A percentile compares a stretch with the other conserved stretches of the same genome.
Conservation (phyloP, 2,888 invertebrate species). For the Nymphalis urticae region DNA sequence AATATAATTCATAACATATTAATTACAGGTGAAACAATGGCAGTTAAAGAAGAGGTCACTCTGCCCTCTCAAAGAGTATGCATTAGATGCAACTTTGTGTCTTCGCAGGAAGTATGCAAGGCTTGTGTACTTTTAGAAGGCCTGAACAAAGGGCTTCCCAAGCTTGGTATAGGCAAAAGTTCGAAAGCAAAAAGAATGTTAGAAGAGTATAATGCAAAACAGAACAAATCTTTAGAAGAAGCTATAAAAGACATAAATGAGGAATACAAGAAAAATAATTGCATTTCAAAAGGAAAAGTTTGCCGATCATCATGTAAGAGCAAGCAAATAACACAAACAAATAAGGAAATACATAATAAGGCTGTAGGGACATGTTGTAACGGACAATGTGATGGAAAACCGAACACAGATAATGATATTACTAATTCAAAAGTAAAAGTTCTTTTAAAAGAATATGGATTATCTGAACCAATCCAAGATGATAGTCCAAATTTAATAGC, state of each 20-base stretch:
- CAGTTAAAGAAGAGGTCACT: conserved; percentile 90
- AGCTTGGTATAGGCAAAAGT: conserved; percentile 93
- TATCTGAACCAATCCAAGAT: conserved; percentile 29
- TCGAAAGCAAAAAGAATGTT: conserved; percentile 88
- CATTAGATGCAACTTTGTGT: conserved; percentile 92
- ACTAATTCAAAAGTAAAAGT: conserved; percentile 36
- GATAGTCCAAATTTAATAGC: neutral
- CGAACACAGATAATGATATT: conserved; percentile 12
- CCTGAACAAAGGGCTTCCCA: conserved; percentile 94
- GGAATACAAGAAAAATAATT: conserved; percentile 44
- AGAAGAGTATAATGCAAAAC: conserved; percentile 74
- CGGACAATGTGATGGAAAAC: conserved; percentile 14
- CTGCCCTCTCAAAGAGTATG: conserved; percentile 92
- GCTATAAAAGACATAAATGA: conserved; percentile 55
- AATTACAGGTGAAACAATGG: conserved; percentile 89
- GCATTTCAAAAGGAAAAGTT: conserved; percentile 41
- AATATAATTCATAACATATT: too few relatives aligned
- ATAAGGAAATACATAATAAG: conserved; percentile 26
- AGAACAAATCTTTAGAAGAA: conserved; percentile 44
- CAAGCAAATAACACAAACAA: conserved; percentile 13
- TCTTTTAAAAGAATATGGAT: conserved; percentile 39
- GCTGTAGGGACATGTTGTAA: conserved; percentile 27
- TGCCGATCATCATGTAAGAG: conserved; percentile 49
- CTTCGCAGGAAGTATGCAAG: conserved; percentile 97
- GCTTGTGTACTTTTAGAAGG: conserved; percentile 98